phyloP scores from a whole-genome alignment of 2,888 invertebrate genomes.

The Operophtera brumata region DNA sequence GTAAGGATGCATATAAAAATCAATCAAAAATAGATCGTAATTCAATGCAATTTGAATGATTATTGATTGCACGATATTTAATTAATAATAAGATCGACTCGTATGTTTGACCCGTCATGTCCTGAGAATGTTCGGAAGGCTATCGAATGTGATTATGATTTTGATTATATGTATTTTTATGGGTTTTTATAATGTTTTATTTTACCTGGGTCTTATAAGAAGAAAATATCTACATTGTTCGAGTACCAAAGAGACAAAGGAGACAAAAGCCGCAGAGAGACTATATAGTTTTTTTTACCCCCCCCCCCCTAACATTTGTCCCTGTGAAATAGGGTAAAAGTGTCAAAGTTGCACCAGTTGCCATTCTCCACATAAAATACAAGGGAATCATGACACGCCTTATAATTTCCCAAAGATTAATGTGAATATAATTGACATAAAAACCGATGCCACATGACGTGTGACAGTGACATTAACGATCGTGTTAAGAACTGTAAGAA shows the following conservation, averaged over 20 bases:
- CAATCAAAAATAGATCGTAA: constrained; percentile 43
- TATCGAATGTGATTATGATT: constrained; percentile 49
- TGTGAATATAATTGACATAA: constrained; percentile 54
- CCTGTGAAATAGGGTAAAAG: not conserved
- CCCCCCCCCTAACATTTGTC: too few relatives aligned
- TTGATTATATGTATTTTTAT: constrained; percentile 10
- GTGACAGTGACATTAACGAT: constrained; percentile 34
- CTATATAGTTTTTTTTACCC: too few relatives aligned
- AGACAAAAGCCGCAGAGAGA: too few relatives aligned
- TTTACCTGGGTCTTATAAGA: not conserved
- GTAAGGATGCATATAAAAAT: constrained; percentile 48
- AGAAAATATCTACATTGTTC: not conserved
- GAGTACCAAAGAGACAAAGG: too few relatives aligned
- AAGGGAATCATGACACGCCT: not conserved
- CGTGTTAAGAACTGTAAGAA: constrained; percentile 23
- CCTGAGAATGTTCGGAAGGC: constrained; percentile 71
- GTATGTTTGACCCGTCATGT: constrained; percentile 72
- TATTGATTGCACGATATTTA: constrained; percentile 31
- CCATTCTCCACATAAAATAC: not conserved
- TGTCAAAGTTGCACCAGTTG: not conserved
- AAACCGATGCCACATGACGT: constrained; percentile 46
- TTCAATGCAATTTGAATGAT: constrained; percentile 23
- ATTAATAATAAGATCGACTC: constrained; percentile 68
- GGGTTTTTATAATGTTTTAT: not conserved
- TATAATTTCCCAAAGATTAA: constrained; percentile 46